A percentile compares a stretch with the other conserved stretches of the same genome.
phyloP scores from a whole-genome alignment of 2,797 vertebrate genomes.

The Poecilia wingei region DNA sequence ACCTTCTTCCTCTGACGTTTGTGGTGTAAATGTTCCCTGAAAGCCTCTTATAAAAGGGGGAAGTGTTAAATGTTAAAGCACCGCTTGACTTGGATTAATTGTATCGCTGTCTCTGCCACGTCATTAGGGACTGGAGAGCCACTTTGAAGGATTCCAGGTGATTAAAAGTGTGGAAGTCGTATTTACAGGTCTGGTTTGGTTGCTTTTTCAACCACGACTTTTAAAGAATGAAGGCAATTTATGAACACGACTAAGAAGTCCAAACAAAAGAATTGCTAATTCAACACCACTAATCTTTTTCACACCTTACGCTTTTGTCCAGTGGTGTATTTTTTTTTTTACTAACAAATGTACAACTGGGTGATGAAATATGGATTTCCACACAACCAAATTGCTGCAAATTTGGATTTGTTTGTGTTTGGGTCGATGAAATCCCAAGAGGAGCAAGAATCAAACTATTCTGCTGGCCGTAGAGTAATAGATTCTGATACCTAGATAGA shows the following conservation, averaged over 20 bases:
- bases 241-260: not conserved
- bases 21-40: constrained; percentile 52
- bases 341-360: not conserved
- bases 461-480: not conserved
- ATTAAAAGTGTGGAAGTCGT: constrained; percentile 4
- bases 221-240: not conserved
- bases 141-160: constrained; percentile 41
- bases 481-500: not conserved
- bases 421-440: not conserved
- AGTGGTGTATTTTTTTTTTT: not conserved
- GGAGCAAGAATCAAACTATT: not conserved
- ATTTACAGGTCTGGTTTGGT: not conserved
- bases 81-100: constrained; percentile 59
- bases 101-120: constrained; percentile 21
- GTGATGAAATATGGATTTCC: not conserved
- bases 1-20: constrained; percentile 48
- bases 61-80: constrained; percentile 35
- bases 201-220: not conserved
- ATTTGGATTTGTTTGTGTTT: not conserved
- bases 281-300: not conserved
- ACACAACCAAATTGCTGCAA: too few relatives aligned
- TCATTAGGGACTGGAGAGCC: constrained; percentile 23
- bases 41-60: constrained; percentile 30
- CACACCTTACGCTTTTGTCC: not conserved
- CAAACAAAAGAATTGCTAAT: not conserved